Percentiles rank a stretch among this genome's conserved stretches.
Evolutionary conservation across 2,888 invertebrate species (phyloP).

Genomic region (Limnephilus marmoratus): DNA sequence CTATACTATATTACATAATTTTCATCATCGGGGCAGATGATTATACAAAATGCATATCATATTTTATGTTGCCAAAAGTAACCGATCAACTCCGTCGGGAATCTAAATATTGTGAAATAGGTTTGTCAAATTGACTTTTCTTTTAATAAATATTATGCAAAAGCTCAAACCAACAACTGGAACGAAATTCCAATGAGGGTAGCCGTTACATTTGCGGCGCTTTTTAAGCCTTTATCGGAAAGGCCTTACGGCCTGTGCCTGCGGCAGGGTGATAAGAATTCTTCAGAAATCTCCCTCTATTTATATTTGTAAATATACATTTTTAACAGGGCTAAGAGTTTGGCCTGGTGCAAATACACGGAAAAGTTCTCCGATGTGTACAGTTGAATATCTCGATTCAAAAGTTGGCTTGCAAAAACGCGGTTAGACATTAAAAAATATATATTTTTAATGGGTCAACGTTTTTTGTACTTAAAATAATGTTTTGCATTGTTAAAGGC

Average conservation of each 20-base stretch:
- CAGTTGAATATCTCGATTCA: neutral
- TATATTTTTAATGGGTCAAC: neutral
- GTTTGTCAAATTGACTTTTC: neutral
- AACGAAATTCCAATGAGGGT: neutral
- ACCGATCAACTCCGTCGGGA: neutral
- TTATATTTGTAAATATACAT: conserved; percentile 44
- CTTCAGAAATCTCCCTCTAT: conserved; percentile 31
- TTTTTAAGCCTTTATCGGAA: conserved; percentile 23
- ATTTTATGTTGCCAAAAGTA: neutral
- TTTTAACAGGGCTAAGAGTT: neutral
- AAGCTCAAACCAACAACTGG: conserved; percentile 8
- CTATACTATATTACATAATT: too few species aligned
- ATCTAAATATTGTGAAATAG: neutral
- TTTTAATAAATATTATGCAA: conserved; percentile 26
- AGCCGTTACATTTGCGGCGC: neutral
- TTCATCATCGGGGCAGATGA: too few species aligned
- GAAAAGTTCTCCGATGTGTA: neutral
- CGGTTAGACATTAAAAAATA: neutral
- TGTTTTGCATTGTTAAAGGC: neutral
- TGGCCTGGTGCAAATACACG: neutral
- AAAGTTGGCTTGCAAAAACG: neutral
- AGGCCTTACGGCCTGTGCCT: conserved; percentile 36
- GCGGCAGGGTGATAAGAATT: conserved; percentile 42
- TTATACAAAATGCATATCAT: too few species aligned
- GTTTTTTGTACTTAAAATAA: neutral